A percentile compares a stretch with the other conserved stretches of the same genome.
Conservation (phyloP, 92 coral and sea anemone genomes). For the Anthopleura xanthogrammica region DNA sequence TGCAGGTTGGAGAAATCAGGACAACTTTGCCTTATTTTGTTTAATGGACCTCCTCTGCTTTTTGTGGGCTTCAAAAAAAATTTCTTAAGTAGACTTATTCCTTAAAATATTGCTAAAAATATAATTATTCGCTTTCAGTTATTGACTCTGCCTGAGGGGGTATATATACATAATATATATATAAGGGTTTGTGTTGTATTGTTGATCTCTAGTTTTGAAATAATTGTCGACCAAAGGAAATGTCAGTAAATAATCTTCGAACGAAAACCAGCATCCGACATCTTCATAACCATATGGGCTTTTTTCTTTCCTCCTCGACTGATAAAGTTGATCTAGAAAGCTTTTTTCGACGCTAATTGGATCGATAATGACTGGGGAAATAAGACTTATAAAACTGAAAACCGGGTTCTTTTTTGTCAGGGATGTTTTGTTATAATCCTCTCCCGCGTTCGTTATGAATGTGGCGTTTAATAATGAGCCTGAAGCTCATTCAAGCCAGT, state of each 20-base stretch:
- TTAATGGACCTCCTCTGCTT: no score
- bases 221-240: background rate
- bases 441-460: background rate
- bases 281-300: background rate
- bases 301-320: background rate
- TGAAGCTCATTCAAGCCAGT: background rate
- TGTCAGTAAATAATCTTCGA: slow-evolving; percentile 1
- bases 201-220: background rate
- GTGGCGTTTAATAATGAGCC: background rate
- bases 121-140: no score
- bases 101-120: background rate
- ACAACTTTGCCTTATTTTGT: background rate
- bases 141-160: background rate
- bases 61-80: no score
- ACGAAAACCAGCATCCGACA: background rate
- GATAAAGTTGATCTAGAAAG: slow-evolving; percentile 1
- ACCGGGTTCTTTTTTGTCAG: background rate
- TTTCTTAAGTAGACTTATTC: background rate
- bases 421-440: background rate
- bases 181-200: background rate
- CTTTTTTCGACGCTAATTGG: background rate
- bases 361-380: background rate
- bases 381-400: background rate
- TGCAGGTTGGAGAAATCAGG: background rate
- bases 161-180: background rate